Evolutionary conservation across 2,113 vertebrate species (phyloP).

Genomic region (Marcusenius ussheri): DNA sequence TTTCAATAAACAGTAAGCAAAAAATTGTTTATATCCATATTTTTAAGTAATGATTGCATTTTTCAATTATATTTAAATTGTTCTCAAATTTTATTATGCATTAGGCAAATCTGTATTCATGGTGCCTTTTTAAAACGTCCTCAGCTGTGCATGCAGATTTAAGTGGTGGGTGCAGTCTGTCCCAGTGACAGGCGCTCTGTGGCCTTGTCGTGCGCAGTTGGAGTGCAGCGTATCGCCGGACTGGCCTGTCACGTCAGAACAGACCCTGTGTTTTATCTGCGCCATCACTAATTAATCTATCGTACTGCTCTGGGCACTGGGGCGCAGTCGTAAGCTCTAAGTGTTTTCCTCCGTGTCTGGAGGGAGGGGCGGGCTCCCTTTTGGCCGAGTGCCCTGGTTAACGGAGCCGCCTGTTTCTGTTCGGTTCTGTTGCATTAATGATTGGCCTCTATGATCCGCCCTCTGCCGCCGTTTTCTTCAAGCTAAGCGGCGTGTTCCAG

Average conservation of each 20-base stretch:
- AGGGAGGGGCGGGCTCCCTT: neutral
- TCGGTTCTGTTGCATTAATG: constrained; percentile 3
- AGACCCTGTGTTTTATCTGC: neutral
- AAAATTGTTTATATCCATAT: neutral
- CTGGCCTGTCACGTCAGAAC: neutral
- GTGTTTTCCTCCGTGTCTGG: neutral
- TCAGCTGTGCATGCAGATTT: neutral
- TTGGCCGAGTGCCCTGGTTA: neutral
- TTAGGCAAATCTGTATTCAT: neutral
- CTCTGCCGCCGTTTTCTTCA: no score
- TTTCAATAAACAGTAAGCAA: neutral
- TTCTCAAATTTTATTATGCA: neutral
- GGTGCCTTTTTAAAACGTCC: neutral
- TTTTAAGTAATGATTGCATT: neutral
- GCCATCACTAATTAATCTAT: neutral
- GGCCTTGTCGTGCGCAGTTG: neutral
- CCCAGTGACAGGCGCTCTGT: neutral
- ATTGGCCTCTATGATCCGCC: neutral
- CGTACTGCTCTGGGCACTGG: neutral
- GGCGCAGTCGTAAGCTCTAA: neutral
- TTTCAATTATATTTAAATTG: neutral
- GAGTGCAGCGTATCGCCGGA: neutral
- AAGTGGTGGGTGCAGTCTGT: neutral
- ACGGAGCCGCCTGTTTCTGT: constrained; percentile 3
- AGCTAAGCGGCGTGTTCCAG: neutral